Evolutionary conservation across 1,140 invertebrate species (phyloP).

Genomic region (Drosophila sturtevanti): DNA sequence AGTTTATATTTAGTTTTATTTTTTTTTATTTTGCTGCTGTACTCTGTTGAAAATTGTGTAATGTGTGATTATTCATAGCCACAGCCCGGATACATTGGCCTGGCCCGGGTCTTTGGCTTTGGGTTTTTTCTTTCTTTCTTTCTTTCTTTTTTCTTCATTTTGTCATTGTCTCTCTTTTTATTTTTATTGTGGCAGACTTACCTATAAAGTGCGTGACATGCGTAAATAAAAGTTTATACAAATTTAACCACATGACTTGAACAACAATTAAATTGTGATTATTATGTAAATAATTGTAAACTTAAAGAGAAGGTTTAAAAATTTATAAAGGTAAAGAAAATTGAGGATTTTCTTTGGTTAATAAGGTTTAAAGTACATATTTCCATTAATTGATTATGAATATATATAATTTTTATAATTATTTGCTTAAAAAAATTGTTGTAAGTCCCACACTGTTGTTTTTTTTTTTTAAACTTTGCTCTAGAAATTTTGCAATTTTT

Average conservation of each 20-base stretch:
- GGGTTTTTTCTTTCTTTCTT: constrained; percentile 36
- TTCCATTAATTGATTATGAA: too few relatives aligned
- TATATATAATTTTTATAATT: too few relatives aligned
- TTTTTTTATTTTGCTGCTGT: constrained; percentile 2
- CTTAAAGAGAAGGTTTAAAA: too few relatives aligned
- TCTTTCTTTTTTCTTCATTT: constrained; percentile 9
- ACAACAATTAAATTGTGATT: not conserved
- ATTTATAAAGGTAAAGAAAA: too few relatives aligned
- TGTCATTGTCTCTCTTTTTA: constrained; percentile 17
- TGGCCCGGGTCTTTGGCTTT: constrained; percentile 18
- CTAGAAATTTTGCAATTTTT: too few relatives aligned
- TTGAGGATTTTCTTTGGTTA: too few relatives aligned
- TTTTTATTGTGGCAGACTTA: constrained; percentile 3
- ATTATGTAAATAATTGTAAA: not conserved
- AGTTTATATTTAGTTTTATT: constrained; percentile 10
- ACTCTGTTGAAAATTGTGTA: constrained; percentile 36
- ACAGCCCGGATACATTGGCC: constrained; percentile 52
- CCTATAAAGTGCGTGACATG: constrained; percentile 58
- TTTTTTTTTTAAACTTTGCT: too few relatives aligned
- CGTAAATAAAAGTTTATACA: constrained; percentile 60
- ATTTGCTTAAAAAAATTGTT: too few relatives aligned
- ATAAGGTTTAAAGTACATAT: too few relatives aligned
- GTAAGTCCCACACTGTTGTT: too few relatives aligned
- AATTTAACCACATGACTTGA: constrained; percentile 32
- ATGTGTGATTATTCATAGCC: constrained; percentile 58